Base-by-base conservation (phyloP, 2,113 vertebrate species). In the Aleadryas rufinucha region DNA sequence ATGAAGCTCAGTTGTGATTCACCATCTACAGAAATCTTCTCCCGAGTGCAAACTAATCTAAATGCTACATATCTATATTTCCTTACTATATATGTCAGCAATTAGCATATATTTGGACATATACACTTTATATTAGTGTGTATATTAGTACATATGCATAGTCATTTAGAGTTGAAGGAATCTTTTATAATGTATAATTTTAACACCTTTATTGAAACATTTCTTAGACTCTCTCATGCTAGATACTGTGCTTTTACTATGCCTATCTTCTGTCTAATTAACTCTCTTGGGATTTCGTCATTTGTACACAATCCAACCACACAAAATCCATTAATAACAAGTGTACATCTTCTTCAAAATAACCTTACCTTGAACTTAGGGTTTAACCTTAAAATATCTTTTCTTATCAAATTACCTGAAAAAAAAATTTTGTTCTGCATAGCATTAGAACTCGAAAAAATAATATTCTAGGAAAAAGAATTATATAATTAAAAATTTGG, bases 191-290 rank as follows among this genome's bases (percentile, higher is more conserved):
- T 33, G 21, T n/a, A 39, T 31, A 69, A 47, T 16, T 80, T 24
- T 20, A 50, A 61, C 37, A 64, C 9, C 16, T 72, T 42, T 72
- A 74, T 41, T 88, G 57, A 74, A 96, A 76, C 10, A 54, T 69
- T 80, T 88, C 45, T 66, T 63, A 50, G 66, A 50, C 65, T 47
- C 50, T 37, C 30, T 41, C 50, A 54, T 19, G 26, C 70, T 60
- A 72, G 31, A 37, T 30, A 11, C 33, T 33, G 35, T 79, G 35
- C 33, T 69, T 89, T 44, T 56, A 66, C 42, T 57, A 54, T 92
- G 88, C 41, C 75, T 57, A 61, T 69, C 83, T 81, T 76, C 41
- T 71, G 82, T 75, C 79, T 96, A 97, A 95, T 96, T 90, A 91
- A 93, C 20, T 77, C 76, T 89, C 89, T 77, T 49, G 70, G 85